Percentiles rank a stretch among this genome's conserved stretches.
Evolutionary conservation across 2,113 vertebrate genomes (phyloP).

Genomic region (Danionella cerebrum): DNA sequence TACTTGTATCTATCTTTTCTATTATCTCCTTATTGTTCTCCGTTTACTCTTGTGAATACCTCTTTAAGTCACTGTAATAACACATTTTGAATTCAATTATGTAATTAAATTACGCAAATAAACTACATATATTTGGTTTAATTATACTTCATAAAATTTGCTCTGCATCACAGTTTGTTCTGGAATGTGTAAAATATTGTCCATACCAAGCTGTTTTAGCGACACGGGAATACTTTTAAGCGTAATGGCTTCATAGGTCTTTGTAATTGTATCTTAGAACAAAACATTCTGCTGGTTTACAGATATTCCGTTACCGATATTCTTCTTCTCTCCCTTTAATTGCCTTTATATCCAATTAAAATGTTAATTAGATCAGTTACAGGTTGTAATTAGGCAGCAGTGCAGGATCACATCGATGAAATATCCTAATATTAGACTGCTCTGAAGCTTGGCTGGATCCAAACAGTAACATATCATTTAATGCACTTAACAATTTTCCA

Average conservation of each 20-base stretch:
- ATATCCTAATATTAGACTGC: background rate
- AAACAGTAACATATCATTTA: background rate
- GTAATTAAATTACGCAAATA: too few relatives aligned
- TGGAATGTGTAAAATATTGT: too few relatives aligned
- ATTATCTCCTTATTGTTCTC: too few relatives aligned
- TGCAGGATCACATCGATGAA: background rate
- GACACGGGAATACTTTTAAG: too few relatives aligned
- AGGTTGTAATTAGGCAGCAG: slow-evolving; percentile 16
- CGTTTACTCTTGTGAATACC: too few relatives aligned
- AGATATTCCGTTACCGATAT: slow-evolving; percentile 19
- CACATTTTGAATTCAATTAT: too few relatives aligned
- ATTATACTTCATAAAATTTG: too few relatives aligned
- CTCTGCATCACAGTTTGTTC: too few relatives aligned
- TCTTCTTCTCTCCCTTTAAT: slow-evolving; percentile 1
- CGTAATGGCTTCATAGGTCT: slow-evolving; percentile 16
- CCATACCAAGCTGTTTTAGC: too few relatives aligned
- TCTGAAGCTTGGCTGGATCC: background rate
- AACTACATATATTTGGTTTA: too few relatives aligned
- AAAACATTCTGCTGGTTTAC: slow-evolving; percentile 14
- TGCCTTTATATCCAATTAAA: slow-evolving; percentile 13
- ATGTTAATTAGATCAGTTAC: slow-evolving; percentile 17
- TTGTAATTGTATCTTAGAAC: slow-evolving; percentile 19
- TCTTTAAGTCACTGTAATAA: too few relatives aligned
- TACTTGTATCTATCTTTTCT: too few relatives aligned
- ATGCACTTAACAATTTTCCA: background rate